A percentile compares a stretch with the other conserved stretches of the same genome.
Conservation (phyloP, 2,888 invertebrate genomes). For the Ormyrus thymus region DNA sequence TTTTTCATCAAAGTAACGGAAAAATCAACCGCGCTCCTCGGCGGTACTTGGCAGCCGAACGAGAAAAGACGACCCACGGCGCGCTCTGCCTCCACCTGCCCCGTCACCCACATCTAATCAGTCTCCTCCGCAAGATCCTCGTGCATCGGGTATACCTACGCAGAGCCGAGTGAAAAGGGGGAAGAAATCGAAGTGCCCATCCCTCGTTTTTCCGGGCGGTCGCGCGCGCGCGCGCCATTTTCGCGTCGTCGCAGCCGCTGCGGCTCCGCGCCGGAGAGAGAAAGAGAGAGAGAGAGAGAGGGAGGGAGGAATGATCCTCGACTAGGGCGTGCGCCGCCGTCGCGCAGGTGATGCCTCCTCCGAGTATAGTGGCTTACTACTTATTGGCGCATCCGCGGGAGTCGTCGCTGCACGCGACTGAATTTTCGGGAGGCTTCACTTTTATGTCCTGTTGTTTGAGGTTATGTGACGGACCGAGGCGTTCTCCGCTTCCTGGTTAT, state of each 20-base stretch:
- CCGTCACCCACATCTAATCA: background rate
- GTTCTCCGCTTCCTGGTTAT: too few species aligned
- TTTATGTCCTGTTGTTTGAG: too few species aligned
- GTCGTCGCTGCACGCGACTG: too few species aligned
- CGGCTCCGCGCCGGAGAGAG: constrained; percentile 18
- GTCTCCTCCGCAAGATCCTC: background rate
- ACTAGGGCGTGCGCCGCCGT: constrained; percentile 26
- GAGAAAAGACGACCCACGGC: too few species aligned
- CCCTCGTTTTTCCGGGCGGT: constrained; percentile 49
- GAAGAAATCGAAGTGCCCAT: constrained; percentile 15
- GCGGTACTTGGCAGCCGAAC: too few species aligned
- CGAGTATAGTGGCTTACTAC: background rate
- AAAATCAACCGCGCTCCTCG: background rate
- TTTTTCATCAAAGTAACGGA: constrained; percentile 4
- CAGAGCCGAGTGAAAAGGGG: background rate
- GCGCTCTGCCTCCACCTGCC: too few species aligned
- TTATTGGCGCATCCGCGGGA: background rate
- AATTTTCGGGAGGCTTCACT: too few species aligned
- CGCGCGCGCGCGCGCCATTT: constrained; percentile 44
- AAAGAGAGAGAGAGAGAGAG: constrained; percentile 7
- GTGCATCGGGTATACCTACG: background rate
- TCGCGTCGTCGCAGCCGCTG: constrained; percentile 37
- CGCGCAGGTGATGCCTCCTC: constrained; percentile 29
- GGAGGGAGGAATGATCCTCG: constrained; percentile 15
- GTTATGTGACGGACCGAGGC: too few species aligned